A percentile compares a stretch with the other conserved stretches of the same genome.
These are phyloP conservation scores for Chelonus formosanus DNA, from an alignment of 2,888 invertebrate species.

Conservation along the genomic window DNA sequence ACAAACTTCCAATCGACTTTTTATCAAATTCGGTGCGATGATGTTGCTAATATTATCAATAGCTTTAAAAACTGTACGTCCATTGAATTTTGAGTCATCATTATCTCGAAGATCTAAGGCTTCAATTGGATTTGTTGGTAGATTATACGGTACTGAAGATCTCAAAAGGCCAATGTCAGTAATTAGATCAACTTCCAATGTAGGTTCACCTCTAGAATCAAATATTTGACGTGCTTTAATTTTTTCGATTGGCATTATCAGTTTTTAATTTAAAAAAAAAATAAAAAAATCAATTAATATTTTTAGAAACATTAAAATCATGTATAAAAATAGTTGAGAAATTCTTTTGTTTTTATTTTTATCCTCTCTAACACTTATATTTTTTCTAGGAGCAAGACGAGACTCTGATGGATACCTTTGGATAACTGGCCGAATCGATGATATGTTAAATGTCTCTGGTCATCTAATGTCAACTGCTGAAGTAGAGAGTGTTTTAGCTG, in stretches of 20 bases:
- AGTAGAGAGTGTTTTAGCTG: slow-evolving; percentile 83
- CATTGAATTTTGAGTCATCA: slow-evolving; percentile 50
- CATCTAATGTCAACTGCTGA: slow-evolving; percentile 98
- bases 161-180: slow-evolving; percentile 58
- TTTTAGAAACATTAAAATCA: not conserved
- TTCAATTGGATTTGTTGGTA: slow-evolving; percentile 48
- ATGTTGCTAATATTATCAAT: slow-evolving; percentile 56
- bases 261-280: slow-evolving; percentile 3
- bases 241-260: slow-evolving; percentile 69
- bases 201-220: slow-evolving; percentile 77
- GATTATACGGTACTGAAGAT: slow-evolving; percentile 52
- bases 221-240: slow-evolving; percentile 74
- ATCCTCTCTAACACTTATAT: not conserved
- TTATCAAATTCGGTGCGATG: slow-evolving; percentile 57
- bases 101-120: slow-evolving; percentile 54
- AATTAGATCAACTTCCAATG: slow-evolving; percentile 67
- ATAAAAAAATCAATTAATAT: slow-evolving; percentile 13
- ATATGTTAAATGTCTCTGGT: slow-evolving; percentile 98
- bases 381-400: slow-evolving; percentile 79
- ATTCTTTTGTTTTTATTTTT: too few relatives aligned
- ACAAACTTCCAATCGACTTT: slow-evolving; percentile 53
- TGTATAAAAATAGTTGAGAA: not conserved
- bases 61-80: slow-evolving; percentile 55
- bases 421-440: slow-evolving; percentile 97
- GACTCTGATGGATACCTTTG: slow-evolving; percentile 95